These are phyloP conservation scores for Phenacoccus solenopsis DNA, from an alignment of 1,140 invertebrate genomes.

Conservation along the genomic window DNA sequence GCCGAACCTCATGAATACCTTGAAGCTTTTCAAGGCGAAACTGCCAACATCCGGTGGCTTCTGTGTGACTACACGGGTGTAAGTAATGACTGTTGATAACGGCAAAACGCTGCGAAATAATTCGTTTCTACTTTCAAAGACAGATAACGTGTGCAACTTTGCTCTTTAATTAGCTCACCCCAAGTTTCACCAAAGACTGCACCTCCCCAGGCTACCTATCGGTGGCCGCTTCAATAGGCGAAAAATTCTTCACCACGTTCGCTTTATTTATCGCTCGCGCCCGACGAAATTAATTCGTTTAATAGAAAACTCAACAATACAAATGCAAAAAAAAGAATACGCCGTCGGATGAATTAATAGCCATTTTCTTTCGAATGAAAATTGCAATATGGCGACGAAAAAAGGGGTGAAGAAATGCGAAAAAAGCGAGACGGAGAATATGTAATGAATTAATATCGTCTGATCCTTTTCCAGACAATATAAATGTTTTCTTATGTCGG, in stretches of 20 bases:
- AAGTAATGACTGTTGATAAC: slow-evolving; percentile 2
- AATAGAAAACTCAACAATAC: too few relatives aligned
- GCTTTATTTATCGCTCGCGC: not conserved
- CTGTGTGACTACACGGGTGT: not conserved
- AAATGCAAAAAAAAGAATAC: too few relatives aligned
- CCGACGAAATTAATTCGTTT: too few relatives aligned
- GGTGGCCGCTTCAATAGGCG: too few relatives aligned
- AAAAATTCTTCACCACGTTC: not conserved
- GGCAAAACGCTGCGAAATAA: not conserved
- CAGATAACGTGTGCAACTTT: not conserved
- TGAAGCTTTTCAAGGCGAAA: not conserved
- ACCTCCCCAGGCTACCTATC: too few relatives aligned
- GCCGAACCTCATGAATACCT: not conserved
- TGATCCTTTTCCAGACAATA: slow-evolving; percentile 16
- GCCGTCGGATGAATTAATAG: not conserved
- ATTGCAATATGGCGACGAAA: not conserved
- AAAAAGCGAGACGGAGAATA: not conserved
- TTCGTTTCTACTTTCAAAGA: not conserved
- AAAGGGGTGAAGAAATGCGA: not conserved
- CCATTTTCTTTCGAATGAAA: not conserved
- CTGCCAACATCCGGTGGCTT: not conserved
- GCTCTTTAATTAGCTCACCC: not conserved
- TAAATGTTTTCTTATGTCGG: slow-evolving; percentile 18
- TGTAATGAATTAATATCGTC: slow-evolving; percentile 17
- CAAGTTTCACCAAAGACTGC: too few relatives aligned